Base-by-base conservation (phyloP, 2,888 invertebrate species). In the Lumbricus terrestris region DNA sequence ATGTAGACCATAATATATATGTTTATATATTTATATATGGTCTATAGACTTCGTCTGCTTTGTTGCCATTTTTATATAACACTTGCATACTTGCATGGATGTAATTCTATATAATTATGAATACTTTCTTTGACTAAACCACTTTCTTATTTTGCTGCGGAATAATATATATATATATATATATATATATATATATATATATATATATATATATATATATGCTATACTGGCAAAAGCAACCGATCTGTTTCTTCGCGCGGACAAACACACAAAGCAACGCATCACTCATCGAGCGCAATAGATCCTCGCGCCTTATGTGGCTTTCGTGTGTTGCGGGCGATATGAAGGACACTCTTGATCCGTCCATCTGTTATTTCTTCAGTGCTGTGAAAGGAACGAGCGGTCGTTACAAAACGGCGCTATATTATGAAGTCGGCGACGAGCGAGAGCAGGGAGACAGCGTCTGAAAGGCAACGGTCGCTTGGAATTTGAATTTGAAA, bases 391-490 rank as follows among this genome's bases (percentile, higher is more conserved):
- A 69, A 47, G 47, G 47, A 40, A 69, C 69, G 69, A 69, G 11
- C n/a, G n/a, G 69, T n/a, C n/a, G 69, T n/a, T 69, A 69, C 69
- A 69, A 47, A 69, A 69, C 69, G 29, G 69, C 29, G 69, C 69
- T 69, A 69, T 69, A 69, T 69, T 3, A 69, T n/a, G 69, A n/a
- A 8, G 69, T n/a, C 29, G 29, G n/a, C n/a, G n/a, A 69, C n/a
- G n/a, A 69, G 8, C n/a, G 29, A n/a, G n/a, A n/a, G n/a, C n/a
- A 69, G 69, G 29, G 69, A 69, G 69, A n/a, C 69, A 69, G 69
- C 69, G 69, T 69, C 69, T 69, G 69, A 69, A 69, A n/a, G 69
- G 69, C 69, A 69, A n/a, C 69, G 69, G 69, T 69, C n/a, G 69
- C 8, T n/a, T 69, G 69, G 69, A 69, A 69, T 69, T 69, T 69